These are phyloP conservation scores for Lithophane semibrunnea DNA, from an alignment of 2,888 invertebrate genomes.

Conservation along the genomic window DNA sequence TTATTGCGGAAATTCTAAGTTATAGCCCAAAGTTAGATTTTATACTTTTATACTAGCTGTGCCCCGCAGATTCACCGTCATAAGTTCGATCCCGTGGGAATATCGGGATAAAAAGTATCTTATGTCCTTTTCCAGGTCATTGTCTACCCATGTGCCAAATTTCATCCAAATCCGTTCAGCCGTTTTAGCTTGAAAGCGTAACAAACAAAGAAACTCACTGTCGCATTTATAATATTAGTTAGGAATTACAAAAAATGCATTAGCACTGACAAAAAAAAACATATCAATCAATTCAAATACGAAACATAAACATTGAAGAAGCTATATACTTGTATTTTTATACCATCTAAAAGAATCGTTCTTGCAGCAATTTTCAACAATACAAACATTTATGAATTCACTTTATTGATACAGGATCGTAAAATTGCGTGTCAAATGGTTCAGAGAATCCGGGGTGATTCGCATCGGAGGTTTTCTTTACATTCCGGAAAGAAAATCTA, in stretches of 20 bases:
- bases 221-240: too few species aligned
- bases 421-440: slow-evolving; percentile 82
- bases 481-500: slow-evolving; percentile 11
- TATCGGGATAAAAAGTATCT: too few species aligned
- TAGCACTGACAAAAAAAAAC: not conserved
- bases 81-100: too few species aligned
- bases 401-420: slow-evolving; percentile 83
- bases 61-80: too few species aligned
- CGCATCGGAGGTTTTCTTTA: slow-evolving; percentile 58
- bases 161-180: too few species aligned
- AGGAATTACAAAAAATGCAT: too few species aligned
- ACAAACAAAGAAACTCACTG: too few species aligned
- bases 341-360: slow-evolving; percentile 38
- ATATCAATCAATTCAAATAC: slow-evolving; percentile 19
- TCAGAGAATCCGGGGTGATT: slow-evolving; percentile 73
- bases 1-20: not conserved
- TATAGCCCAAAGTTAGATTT: not conserved
- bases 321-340: slow-evolving; percentile 24
- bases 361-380: slow-evolving; percentile 66
- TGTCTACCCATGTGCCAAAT: too few species aligned
- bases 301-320: slow-evolving; percentile 6
- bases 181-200: too few species aligned
- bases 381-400: slow-evolving; percentile 76
- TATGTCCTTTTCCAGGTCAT: too few species aligned
- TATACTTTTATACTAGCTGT: not conserved